These are phyloP conservation scores for Heliconius eleuchia DNA, from an alignment of 1,140 invertebrate genomes.

Conservation along the genomic window DNA sequence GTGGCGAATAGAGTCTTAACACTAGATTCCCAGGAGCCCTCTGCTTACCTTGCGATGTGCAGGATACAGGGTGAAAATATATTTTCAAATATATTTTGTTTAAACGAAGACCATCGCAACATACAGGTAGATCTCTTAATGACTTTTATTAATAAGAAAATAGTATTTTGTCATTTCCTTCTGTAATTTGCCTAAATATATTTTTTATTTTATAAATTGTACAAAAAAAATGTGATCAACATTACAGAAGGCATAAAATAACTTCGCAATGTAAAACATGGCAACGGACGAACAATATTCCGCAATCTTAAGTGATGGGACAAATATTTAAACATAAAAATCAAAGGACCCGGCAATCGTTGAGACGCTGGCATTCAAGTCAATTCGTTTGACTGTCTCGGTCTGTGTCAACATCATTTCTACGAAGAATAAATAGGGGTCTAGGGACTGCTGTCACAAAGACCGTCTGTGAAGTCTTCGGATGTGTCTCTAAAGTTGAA, in stretches of 20 bases:
- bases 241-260: neutral
- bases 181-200: no score
- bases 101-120: no score
- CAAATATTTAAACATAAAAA: constrained; percentile 13
- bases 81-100: no score
- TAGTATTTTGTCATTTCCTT: neutral
- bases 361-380: neutral
- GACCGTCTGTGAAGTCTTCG: constrained; percentile 33
- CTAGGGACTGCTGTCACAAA: constrained; percentile 37
- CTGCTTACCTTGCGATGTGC: no score
- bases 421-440: constrained; percentile 34
- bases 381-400: constrained; percentile 28
- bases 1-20: no score
- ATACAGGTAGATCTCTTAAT: no score
- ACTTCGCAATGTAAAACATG: neutral
- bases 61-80: no score
- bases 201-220: neutral
- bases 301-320: neutral
- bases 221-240: no score
- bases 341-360: constrained; percentile 6
- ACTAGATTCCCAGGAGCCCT: no score
- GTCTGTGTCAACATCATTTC: constrained; percentile 37
- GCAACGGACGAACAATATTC: neutral
- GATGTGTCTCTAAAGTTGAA: constrained; percentile 8
- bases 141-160: no score